Evolutionary conservation across 2,113 vertebrate genomes (phyloP).

Genomic region (Dromas ardeola): DNA sequence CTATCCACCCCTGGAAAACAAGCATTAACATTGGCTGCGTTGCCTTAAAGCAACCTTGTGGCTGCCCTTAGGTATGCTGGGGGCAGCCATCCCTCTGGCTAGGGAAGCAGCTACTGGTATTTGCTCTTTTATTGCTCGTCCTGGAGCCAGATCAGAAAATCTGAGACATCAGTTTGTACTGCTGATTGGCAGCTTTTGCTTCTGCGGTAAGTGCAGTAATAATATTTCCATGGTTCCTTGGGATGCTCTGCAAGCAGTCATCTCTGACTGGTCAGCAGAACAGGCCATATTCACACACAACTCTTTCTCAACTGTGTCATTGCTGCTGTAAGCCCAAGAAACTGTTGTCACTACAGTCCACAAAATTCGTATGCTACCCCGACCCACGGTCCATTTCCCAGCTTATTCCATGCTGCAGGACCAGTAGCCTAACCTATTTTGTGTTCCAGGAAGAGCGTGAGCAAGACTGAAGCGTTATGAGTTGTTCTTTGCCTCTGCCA

Average conservation of each 20-base stretch:
- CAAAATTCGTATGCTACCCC: neutral
- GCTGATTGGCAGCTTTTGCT: neutral
- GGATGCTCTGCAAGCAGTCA: neutral
- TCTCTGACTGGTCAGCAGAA: neutral
- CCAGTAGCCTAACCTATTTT: neutral
- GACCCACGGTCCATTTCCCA: neutral
- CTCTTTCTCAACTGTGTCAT: neutral
- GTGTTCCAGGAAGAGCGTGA: neutral
- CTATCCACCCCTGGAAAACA: neutral
- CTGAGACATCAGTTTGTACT: neutral
- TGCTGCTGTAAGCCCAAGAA: neutral
- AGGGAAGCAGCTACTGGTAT: neutral
- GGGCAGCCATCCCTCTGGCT: neutral
- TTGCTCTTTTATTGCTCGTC: neutral
- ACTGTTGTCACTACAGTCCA: neutral
- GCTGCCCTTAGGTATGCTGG: neutral
- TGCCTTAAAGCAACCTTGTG: neutral
- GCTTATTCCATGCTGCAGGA: neutral
- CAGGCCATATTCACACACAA: rapidly evolving
- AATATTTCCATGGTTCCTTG: neutral
- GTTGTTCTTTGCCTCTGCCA: neutral
- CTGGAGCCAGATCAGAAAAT: neutral
- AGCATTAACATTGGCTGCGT: neutral
- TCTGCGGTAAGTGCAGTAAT: neutral
- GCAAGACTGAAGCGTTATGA: neutral